These are phyloP conservation scores for Chaetodon trifasciatus DNA, from an alignment of 2,797 vertebrate species.

Conservation along the genomic window DNA sequence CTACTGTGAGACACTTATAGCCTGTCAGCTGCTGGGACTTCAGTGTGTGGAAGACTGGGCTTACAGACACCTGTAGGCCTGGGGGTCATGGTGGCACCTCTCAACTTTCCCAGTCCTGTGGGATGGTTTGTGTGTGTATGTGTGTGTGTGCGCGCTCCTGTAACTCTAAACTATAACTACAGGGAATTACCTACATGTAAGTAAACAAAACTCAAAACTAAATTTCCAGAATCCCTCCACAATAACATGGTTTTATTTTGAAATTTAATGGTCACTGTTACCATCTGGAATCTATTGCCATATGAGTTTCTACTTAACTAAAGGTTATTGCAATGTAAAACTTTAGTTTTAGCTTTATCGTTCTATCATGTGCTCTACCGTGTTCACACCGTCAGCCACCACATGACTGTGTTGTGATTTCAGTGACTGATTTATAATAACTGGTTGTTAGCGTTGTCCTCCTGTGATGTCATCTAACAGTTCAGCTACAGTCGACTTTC, in stretches of 20 bases:
- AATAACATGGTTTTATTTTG: slow-evolving; percentile 26
- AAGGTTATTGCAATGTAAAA: slow-evolving; percentile 39
- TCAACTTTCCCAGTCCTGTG: slow-evolving; percentile 48
- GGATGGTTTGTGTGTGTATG: slow-evolving; percentile 16
- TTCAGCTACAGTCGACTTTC: slow-evolving; percentile 41
- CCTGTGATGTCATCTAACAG: slow-evolving; percentile 40
- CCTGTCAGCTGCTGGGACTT: slow-evolving; percentile 66
- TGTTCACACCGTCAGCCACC: slow-evolving; percentile 45
- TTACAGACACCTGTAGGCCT: slow-evolving; percentile 62
- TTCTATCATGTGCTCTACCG: slow-evolving; percentile 11
- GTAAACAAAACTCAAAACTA: slow-evolving; percentile 14
- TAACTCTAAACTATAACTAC: slow-evolving; percentile 23
- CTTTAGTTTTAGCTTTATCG: slow-evolving; percentile 20
- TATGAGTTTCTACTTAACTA: slow-evolving; percentile 21
- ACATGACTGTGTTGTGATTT: slow-evolving; percentile 30
- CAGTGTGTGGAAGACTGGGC: slow-evolving; percentile 43
- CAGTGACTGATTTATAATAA: slow-evolving; percentile 22
- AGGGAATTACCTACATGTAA: slow-evolving; percentile 13
- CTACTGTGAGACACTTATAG: slow-evolving; percentile 69
- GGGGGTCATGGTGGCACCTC: slow-evolving; percentile 57
- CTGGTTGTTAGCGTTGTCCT: slow-evolving; percentile 27
- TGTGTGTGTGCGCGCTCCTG: slow-evolving; percentile 9
- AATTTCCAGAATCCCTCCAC: slow-evolving; percentile 19
- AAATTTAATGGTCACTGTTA: slow-evolving; percentile 15
- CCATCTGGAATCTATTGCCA: slow-evolving; percentile 39